phyloP scores from a whole-genome alignment of 2,797 vertebrate species.

The Mormyrus proboscirostris region DNA sequence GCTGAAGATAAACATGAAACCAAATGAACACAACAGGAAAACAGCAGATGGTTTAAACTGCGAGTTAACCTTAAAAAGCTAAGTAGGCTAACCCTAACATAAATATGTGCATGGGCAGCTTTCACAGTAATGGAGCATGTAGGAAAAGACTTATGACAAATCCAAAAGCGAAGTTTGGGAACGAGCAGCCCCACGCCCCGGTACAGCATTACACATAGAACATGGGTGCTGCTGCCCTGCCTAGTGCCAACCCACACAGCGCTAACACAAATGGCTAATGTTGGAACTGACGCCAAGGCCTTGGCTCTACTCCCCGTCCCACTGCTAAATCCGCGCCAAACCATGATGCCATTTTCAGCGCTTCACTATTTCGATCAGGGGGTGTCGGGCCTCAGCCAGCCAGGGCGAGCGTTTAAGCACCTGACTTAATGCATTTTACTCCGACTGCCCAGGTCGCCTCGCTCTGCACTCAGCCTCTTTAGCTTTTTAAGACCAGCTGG shows the following conservation, averaged over 20 bases:
- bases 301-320: neutral
- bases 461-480: neutral
- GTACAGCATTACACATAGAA: neutral
- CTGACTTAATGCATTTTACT: neutral
- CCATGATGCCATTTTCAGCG: slow-evolving; percentile 5
- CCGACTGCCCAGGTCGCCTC: neutral
- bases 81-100: neutral
- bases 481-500: neutral
- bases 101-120: neutral
- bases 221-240: neutral
- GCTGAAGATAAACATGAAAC: neutral
- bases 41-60: neutral
- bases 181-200: neutral
- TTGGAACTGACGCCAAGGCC: neutral
- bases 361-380: neutral
- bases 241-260: neutral
- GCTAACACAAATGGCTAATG: slow-evolving; percentile 1
- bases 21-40: neutral
- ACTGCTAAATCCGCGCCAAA: neutral
- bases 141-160: neutral
- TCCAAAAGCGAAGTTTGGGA: neutral
- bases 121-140: neutral
- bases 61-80: neutral
- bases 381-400: neutral
- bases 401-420: neutral